These are phyloP conservation scores for Galaxea fascicularis DNA, from an alignment of 92 coral and sea anemone genomes.

Conservation along the genomic window DNA sequence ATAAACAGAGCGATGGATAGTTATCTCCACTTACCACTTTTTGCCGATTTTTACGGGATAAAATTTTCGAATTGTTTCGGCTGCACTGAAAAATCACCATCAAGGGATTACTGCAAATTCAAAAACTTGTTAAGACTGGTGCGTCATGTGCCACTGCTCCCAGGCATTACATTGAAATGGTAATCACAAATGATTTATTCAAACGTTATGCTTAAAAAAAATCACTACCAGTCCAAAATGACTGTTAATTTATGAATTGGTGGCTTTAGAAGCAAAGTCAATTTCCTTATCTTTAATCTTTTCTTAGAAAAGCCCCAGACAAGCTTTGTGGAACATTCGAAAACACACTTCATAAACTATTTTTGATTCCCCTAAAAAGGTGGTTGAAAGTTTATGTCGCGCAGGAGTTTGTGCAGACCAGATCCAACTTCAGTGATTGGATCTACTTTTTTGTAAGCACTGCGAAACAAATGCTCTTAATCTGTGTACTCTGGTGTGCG, in stretches of 20 bases:
- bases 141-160: conserved; percentile 16
- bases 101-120: not conserved
- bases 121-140: not conserved
- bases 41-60: not conserved
- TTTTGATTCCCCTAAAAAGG: no score
- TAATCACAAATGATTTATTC: conserved; percentile 7
- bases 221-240: not conserved
- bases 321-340: no score
- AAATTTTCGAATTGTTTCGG: not conserved
- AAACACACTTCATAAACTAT: no score
- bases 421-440: no score
- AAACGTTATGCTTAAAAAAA: not conserved
- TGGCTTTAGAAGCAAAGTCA: not conserved
- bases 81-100: not conserved
- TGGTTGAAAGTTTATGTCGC: no score
- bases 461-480: no score
- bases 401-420: no score
- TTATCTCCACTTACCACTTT: conserved; percentile 5
- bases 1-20: not conserved
- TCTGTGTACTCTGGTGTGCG: no score
- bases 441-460: no score
- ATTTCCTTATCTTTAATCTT: not conserved
- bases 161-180: conserved; percentile 29
- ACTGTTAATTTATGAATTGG: conserved; percentile 19
- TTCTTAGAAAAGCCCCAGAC: not conserved